These are phyloP conservation scores for Molanna angustata DNA, from an alignment of 2,888 invertebrate genomes.

Conservation along the genomic window DNA sequence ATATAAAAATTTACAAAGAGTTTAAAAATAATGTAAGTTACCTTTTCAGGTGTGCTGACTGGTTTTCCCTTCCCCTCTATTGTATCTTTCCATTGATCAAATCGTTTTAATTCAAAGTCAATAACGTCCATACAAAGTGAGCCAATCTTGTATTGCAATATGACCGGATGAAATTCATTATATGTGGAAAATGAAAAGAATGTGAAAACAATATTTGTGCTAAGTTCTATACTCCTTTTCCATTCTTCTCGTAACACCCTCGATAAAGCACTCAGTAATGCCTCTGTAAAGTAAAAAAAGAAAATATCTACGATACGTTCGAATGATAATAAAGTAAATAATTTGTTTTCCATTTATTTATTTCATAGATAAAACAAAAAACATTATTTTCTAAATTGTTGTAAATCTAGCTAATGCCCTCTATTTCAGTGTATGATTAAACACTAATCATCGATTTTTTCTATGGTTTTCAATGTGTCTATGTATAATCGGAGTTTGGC, in stretches of 20 bases:
- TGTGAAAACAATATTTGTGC: conserved; percentile 94
- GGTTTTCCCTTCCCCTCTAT: conserved; percentile 52
- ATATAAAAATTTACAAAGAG: too few species aligned
- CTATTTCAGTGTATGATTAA: too few species aligned
- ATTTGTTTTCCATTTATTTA: too few species aligned
- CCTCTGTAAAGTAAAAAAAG: conserved; percentile 61
- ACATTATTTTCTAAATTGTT: too few species aligned
- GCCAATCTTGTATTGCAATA: conserved; percentile 95
- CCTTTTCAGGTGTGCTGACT: conserved; percentile 49
- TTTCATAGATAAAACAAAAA: too few species aligned
- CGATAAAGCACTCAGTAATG: conserved; percentile 90
- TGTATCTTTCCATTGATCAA: conserved; percentile 85
- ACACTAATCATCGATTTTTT: too few species aligned
- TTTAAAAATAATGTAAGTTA: conserved; percentile 34
- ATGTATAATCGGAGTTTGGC: too few species aligned
- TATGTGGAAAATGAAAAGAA: conserved; percentile 98
- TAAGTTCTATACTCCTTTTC: conserved; percentile 93
- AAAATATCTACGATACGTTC: not conserved
- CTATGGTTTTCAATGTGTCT: too few species aligned
- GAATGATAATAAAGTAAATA: too few species aligned
- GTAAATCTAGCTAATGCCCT: too few species aligned
- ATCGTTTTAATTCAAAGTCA: conserved; percentile 90
- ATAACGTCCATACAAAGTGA: conserved; percentile 96
- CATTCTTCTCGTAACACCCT: conserved; percentile 96
- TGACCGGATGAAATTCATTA: conserved; percentile 90